These are phyloP conservation scores for Cydia amplana DNA, from an alignment of 1,140 invertebrate species.

Conservation along the genomic window DNA sequence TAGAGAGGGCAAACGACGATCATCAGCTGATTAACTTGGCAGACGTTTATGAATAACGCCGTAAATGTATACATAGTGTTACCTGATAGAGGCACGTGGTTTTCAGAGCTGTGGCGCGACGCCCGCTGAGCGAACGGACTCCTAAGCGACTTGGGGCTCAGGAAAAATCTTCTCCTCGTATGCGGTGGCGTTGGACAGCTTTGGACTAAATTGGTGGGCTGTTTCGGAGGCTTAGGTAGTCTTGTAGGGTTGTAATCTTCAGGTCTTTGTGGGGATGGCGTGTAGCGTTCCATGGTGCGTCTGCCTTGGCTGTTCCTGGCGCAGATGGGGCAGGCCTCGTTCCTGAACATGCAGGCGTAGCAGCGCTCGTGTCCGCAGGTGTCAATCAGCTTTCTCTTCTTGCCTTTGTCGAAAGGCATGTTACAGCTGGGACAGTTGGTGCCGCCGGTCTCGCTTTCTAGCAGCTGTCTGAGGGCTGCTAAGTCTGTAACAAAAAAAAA, in stretches of 20 bases:
- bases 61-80: constrained; percentile 49
- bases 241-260: constrained; percentile 70
- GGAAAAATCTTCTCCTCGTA: constrained; percentile 88
- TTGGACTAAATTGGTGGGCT: constrained; percentile 76
- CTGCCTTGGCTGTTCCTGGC: constrained; percentile 72
- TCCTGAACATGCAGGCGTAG: constrained; percentile 95
- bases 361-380: constrained; percentile 96
- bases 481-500: constrained; percentile 66
- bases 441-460: constrained; percentile 78
- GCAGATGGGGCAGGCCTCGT: constrained; percentile 94
- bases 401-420: constrained; percentile 97
- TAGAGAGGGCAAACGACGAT: no score
- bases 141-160: constrained; percentile 87
- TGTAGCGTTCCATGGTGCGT: constrained; percentile 66
- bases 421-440: constrained; percentile 89
- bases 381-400: constrained; percentile 95
- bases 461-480: constrained; percentile 71
- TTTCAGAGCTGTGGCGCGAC: constrained; percentile 73
- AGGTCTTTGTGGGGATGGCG: constrained; percentile 77
- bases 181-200: constrained; percentile 90
- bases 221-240: constrained; percentile 73
- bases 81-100: constrained; percentile 84
- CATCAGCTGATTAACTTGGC: no score
- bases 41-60: no score
- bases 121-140: constrained; percentile 83